Conservation (phyloP, 2,797 vertebrate species). For the Rhinogobio ventralis region DNA sequence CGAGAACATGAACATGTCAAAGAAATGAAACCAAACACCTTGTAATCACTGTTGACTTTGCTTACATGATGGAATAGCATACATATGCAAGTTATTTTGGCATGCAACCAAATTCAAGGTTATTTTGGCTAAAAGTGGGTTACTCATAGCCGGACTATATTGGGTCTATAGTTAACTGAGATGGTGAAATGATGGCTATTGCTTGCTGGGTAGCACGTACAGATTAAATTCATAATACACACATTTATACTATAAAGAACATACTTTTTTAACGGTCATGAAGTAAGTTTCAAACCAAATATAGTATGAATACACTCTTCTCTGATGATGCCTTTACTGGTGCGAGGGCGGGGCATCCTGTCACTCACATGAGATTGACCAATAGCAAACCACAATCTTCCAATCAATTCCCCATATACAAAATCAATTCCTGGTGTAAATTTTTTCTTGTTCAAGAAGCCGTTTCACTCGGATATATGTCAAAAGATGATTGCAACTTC, state of each 20-base stretch:
- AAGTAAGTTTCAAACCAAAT: neutral
- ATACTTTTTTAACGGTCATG: neutral
- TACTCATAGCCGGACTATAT: no score
- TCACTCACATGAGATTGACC: neutral
- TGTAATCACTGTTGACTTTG: no score
- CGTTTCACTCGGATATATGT: neutral
- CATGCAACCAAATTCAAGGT: no score
- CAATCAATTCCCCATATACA: no score
- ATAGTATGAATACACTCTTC: neutral
- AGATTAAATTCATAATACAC: neutral
- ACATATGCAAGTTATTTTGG: no score
- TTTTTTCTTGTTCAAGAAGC: neutral
- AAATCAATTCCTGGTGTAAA: fast-evolving
- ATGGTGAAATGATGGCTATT: no score
- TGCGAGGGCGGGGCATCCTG: neutral
- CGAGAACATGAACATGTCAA: no score
- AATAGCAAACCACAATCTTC: no score
- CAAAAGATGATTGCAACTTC: neutral
- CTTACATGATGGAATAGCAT: no score
- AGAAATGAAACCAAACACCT: no score
- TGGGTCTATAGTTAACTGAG: no score
- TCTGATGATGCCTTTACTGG: neutral
- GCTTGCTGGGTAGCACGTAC: neutral
- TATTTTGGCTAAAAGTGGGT: no score
- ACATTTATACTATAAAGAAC: neutral